Percentiles rank a stretch among this genome's conserved stretches.
Evolutionary conservation across 2,113 vertebrate genomes (phyloP).

Genomic region (Empidonax traillii): DNA sequence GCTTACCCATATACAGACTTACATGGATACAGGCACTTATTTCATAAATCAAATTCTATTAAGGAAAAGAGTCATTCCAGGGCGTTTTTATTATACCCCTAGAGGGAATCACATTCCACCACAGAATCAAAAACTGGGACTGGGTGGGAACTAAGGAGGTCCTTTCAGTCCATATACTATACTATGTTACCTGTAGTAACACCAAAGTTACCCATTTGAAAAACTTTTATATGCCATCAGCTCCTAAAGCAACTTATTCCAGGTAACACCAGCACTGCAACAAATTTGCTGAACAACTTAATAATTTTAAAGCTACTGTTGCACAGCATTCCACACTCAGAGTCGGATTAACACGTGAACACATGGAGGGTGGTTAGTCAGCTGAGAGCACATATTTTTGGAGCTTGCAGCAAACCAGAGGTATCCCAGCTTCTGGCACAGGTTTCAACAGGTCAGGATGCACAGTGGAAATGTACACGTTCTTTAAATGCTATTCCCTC

Average conservation of each 20-base stretch:
- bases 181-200: background rate
- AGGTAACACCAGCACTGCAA: background rate
- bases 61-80: background rate
- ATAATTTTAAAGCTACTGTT: background rate
- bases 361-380: fast-evolving
- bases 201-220: background rate
- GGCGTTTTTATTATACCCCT: background rate
- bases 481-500: background rate
- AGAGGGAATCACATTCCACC: background rate
- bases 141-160: background rate
- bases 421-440: background rate
- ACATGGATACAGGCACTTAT: background rate
- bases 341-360: fast-evolving
- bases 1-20: background rate
- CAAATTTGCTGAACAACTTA: background rate
- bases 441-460: background rate
- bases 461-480: background rate
- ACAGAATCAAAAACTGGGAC: background rate
- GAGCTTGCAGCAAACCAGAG: background rate
- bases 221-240: background rate
- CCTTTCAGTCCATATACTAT: background rate
- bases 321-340: background rate
- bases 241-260: background rate
- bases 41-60: background rate
- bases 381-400: background rate